A percentile compares a stretch with the other conserved stretches of the same genome.
Evolutionary conservation across 2,113 vertebrate species (phyloP).

Genomic region (Acanthisitta chloris): DNA sequence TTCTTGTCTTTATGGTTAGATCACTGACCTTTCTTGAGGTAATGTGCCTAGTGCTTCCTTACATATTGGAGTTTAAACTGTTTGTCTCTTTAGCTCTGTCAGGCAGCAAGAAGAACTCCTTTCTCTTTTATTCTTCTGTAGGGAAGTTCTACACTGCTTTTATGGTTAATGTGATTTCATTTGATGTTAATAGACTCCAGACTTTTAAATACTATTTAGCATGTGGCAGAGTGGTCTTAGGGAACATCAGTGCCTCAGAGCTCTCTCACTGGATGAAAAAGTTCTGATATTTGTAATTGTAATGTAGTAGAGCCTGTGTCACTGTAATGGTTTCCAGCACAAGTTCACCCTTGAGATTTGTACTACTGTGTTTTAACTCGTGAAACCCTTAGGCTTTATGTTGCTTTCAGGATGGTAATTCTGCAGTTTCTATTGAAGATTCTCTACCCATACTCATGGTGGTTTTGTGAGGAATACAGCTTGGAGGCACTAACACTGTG

Average conservation of each 20-base stretch:
- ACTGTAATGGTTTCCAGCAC: neutral
- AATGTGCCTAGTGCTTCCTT: neutral
- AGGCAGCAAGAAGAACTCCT: neutral
- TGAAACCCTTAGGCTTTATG: neutral
- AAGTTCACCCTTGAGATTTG: neutral
- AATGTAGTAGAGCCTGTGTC: neutral
- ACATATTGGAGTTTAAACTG: neutral
- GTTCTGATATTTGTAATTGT: neutral
- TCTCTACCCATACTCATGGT: neutral
- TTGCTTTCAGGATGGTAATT: neutral
- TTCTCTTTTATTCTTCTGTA: neutral
- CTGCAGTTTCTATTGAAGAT: neutral
- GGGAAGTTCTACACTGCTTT: neutral
- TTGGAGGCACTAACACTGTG: neutral
- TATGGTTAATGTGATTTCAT: neutral
- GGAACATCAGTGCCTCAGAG: neutral
- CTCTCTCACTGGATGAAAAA: neutral
- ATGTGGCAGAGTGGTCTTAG: neutral
- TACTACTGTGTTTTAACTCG: neutral
- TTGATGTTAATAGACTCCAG: neutral
- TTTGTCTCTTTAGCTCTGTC: neutral
- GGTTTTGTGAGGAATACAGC: neutral
- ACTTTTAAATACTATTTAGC: neutral
- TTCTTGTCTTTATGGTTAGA: neutral
- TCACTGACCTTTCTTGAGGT: neutral